Conservation (phyloP, 2,113 vertebrate genomes). For the Ictalurus furcatus region DNA sequence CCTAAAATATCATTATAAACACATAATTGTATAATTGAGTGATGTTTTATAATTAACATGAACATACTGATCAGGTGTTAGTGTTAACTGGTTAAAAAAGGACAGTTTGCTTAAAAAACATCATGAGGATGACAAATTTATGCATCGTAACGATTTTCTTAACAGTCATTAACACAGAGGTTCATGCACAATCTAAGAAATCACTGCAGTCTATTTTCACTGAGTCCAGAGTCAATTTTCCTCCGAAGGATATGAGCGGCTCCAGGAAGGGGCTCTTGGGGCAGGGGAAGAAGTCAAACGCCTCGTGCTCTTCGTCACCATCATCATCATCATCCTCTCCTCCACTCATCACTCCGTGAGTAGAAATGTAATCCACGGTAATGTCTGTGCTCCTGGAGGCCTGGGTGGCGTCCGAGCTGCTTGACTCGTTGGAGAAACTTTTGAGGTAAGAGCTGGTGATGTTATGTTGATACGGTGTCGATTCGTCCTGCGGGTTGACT, state of each 20-base stretch:
- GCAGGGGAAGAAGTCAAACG: slow-evolving; percentile 60
- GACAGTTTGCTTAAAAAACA: not conserved
- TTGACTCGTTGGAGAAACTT: slow-evolving; percentile 72
- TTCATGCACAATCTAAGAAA: slow-evolving; percentile 56
- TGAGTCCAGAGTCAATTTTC: slow-evolving; percentile 69
- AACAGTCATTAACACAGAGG: slow-evolving; percentile 1
- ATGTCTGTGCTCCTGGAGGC: slow-evolving; percentile 63
- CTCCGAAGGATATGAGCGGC: slow-evolving; percentile 49
- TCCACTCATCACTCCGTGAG: slow-evolving; percentile 46
- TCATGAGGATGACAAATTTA: not conserved
- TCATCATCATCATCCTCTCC: slow-evolving; percentile 46
- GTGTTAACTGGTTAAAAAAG: slow-evolving; percentile 16
- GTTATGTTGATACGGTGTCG: slow-evolving; percentile 38
- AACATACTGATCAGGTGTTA: slow-evolving; percentile 6
- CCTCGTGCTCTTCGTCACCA: slow-evolving; percentile 27
- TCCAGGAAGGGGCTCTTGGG: slow-evolving; percentile 52
- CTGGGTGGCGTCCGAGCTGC: slow-evolving; percentile 64
- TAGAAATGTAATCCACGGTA: slow-evolving; percentile 67
- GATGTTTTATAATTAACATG: not conserved
- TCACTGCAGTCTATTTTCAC: slow-evolving; percentile 73
- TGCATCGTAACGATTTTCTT: not conserved
- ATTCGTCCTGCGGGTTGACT: slow-evolving; percentile 21
- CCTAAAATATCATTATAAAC: not conserved
- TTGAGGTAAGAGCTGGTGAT: slow-evolving; percentile 68
- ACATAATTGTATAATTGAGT: not conserved